Conservation (phyloP, 2,888 invertebrate species). For the Scaptomyza polygonia region DNA sequence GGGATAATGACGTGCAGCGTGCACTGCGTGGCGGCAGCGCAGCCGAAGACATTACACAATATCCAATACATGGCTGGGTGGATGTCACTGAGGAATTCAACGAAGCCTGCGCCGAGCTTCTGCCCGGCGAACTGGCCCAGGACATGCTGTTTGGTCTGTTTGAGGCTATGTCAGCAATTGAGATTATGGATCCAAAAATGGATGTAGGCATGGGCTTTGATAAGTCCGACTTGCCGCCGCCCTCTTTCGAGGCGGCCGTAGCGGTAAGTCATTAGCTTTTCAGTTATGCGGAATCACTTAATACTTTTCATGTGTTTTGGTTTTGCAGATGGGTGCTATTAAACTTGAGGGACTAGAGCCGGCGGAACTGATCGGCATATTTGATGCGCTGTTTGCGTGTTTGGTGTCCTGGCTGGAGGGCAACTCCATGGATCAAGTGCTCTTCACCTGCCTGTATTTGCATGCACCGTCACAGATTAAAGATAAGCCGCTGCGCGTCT, state of each 20-base stretch:
- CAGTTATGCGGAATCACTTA: neutral
- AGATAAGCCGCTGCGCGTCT: conserved; percentile 93
- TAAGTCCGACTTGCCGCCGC: conserved; percentile 92
- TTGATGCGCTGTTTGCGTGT: conserved; percentile 96
- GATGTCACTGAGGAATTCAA: conserved; percentile 86
- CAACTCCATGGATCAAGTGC: conserved; percentile 97
- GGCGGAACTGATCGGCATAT: conserved; percentile 94
- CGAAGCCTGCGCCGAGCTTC: conserved; percentile 88
- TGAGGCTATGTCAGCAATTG: conserved; percentile 99
- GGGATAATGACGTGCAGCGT: conserved; percentile 75
- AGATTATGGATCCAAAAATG: conserved; percentile 99
- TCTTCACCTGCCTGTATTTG: conserved; percentile 97
- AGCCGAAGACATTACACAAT: conserved; percentile 78
- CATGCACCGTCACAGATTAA: conserved; percentile 94
- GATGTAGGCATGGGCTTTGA: conserved; percentile 99
- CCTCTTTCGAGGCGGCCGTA: conserved; percentile 94
- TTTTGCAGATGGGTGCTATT: conserved; percentile 88
- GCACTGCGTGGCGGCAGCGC: conserved; percentile 64
- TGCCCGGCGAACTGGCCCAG: conserved; percentile 95
- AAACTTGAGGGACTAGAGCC: conserved; percentile 91
- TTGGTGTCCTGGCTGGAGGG: conserved; percentile 99
- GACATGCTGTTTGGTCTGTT: conserved; percentile 96
- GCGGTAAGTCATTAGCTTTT: conserved; percentile 85
- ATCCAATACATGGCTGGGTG: conserved; percentile 82
- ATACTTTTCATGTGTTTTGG: neutral